These are phyloP conservation scores for Puffinus mauretanicus DNA, from an alignment of 2,113 vertebrate species.

Conservation along the genomic window DNA sequence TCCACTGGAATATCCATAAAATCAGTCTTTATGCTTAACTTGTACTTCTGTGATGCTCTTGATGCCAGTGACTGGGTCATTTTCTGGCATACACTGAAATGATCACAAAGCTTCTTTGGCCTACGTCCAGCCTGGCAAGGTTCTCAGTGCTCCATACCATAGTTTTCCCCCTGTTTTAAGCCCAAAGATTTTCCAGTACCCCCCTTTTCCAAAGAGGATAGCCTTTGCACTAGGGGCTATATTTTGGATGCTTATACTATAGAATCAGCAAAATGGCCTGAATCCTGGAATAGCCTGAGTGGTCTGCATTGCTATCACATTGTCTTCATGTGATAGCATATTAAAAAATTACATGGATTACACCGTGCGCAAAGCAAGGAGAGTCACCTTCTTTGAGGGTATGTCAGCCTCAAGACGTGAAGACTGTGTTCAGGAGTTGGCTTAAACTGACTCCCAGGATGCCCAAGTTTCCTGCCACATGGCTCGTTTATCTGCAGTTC, in stretches of 20 bases:
- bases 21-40: neutral
- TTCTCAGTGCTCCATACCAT: neutral
- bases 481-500: neutral
- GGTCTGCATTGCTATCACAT: neutral
- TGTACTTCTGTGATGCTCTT: neutral
- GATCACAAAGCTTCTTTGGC: neutral
- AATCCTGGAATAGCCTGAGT: neutral
- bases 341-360: neutral
- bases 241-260: neutral
- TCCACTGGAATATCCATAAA: neutral
- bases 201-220: neutral
- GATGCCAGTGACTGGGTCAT: neutral
- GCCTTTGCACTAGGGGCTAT: neutral
- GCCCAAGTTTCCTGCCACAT: neutral
- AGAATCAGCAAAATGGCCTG: neutral
- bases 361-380: neutral
- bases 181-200: neutral
- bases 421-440: neutral
- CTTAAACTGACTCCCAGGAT: neutral
- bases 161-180: neutral
- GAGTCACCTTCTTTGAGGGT: neutral
- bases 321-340: neutral
- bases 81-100: neutral
- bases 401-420: neutral
- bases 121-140: neutral